Evolutionary conservation across 2,113 vertebrate genomes (phyloP), one percentile per base, ranked within the genome.

Genomic region (Cygnus buccinator): DNA sequence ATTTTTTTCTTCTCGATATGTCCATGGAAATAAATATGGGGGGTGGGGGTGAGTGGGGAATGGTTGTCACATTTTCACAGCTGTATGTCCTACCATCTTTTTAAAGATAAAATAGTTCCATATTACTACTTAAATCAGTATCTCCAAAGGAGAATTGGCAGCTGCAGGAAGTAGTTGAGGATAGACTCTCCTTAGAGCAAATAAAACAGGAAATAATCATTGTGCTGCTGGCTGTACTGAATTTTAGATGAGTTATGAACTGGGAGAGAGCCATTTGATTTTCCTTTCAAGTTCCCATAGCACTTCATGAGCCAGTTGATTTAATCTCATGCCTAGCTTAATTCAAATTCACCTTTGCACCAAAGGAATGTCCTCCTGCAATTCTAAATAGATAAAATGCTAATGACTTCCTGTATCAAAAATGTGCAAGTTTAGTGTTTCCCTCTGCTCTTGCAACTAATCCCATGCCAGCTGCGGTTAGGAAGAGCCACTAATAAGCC

Each of bases 281-380:
- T 84, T 89, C 20, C 81, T 87, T 84, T 95, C 73, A 95, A 87
- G 73, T 91, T 93, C 48, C 44, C 15, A 9, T 57, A 94, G 70
- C 19, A 52, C 26, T 89, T 94, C 22, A 73, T 21, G 26, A 85
- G 3, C 22, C 59, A 89, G 18, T 50, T 65, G 33, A n/a, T 66
- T 95, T 88, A 74, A 91, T 94, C 59, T 81, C 39, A 62, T 46
- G 70, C 21, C 7, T 0, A 79, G n/a, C 28, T 50, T 76, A 73
- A 79, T 58, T 77, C 59, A 83, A 83, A 13, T 31, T 87, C 72
- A 79, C 48, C 62, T 87, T 82, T 79, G 31, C 35, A n/a, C 37
- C 29, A 59, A 88, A 67, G 2, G 1, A 74, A 43, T 5, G 9
- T 76, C 62, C 79, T 82, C 70, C 61, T 70, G 75, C 37, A 58